Evolutionary conservation across 2,113 vertebrate species (phyloP).

Genomic region (Platanista minor): DNA sequence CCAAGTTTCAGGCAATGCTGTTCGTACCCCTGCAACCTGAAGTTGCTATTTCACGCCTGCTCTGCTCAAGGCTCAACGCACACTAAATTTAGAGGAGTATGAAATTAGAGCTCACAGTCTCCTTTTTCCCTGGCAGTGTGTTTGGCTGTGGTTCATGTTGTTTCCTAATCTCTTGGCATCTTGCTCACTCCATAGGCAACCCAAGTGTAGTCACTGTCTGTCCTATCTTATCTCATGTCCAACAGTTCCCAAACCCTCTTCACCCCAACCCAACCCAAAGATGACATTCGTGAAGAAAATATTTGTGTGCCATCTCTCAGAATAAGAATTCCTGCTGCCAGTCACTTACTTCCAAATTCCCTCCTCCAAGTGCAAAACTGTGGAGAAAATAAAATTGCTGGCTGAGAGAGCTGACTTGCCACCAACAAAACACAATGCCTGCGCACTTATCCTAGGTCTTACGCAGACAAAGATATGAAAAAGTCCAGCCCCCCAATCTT

Average conservation of each 20-base stretch:
- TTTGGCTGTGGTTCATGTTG: background rate
- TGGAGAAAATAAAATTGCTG: background rate
- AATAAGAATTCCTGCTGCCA: background rate
- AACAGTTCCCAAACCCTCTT: background rate
- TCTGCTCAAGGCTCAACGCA: background rate
- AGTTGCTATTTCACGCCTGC: slow-evolving; percentile 41
- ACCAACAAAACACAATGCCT: background rate
- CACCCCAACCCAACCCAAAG: background rate
- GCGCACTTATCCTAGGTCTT: background rate
- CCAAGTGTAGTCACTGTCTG: background rate
- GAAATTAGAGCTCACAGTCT: slow-evolving; percentile 29
- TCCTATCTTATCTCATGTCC: background rate
- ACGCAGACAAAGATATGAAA: background rate
- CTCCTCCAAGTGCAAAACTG: background rate
- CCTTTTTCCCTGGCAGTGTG: background rate
- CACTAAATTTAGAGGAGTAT: slow-evolving; percentile 62
- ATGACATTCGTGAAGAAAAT: background rate
- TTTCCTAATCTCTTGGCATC: slow-evolving; percentile 9
- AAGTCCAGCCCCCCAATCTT: background rate
- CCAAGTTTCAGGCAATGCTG: background rate
- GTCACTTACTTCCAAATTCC: background rate
- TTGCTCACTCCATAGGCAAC: background rate
- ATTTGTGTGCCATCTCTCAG: background rate
- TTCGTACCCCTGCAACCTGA: background rate
- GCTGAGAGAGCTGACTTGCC: background rate